phyloP scores from a whole-genome alignment of 2,113 vertebrate genomes.

The Aramus guarauna region DNA sequence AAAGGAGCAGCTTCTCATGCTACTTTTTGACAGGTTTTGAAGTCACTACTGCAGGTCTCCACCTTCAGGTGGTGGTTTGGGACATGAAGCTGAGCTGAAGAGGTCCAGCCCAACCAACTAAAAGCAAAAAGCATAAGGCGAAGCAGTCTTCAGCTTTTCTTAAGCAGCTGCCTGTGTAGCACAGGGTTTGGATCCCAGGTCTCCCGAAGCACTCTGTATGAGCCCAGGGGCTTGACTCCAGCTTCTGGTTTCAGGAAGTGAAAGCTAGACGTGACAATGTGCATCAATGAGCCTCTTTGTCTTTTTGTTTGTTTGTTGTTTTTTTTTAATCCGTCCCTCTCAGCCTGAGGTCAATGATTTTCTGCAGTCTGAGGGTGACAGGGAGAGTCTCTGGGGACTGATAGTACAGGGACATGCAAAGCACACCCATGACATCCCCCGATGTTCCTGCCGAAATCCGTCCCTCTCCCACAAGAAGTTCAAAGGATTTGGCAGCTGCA shows the following conservation, averaged over 20 bases:
- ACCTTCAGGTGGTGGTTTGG: neutral
- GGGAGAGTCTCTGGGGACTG: neutral
- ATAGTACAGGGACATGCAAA: neutral
- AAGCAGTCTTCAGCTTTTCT: neutral
- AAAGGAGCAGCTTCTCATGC: neutral
- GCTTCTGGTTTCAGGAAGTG: neutral
- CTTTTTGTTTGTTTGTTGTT: neutral
- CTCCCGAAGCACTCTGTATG: neutral
- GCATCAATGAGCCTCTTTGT: neutral
- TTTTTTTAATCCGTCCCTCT: neutral
- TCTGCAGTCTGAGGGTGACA: neutral
- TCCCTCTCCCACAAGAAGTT: neutral
- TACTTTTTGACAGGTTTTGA: neutral
- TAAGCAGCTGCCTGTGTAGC: neutral
- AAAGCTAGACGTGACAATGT: neutral
- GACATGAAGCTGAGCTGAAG: neutral
- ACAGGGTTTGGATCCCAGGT: neutral
- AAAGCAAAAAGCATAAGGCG: neutral
- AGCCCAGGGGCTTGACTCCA: neutral
- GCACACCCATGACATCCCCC: neutral
- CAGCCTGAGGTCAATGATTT: neutral
- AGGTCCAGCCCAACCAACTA: neutral
- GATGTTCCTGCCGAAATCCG: neutral
- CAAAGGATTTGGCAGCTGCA: neutral
- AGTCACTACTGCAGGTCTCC: neutral